Conservation (phyloP, 2,888 invertebrate species). For the Drosophila flavopinicola region DNA sequence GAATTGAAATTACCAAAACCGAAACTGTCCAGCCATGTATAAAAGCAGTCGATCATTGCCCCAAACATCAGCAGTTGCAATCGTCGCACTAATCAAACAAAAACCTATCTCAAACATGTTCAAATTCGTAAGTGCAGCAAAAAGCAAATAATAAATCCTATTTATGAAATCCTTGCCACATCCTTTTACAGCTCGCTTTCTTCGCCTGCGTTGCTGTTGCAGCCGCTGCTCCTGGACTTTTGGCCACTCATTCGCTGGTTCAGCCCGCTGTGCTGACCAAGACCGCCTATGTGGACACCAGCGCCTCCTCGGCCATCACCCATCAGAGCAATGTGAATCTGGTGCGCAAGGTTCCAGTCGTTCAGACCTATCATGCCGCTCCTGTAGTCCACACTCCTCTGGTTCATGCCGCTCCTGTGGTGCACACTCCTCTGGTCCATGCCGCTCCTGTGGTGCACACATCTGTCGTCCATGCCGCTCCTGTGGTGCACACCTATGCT, state of each 20-base stretch:
- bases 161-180: background rate
- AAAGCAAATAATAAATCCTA: background rate
- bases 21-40: conserved; percentile 50
- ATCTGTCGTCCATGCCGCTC: conserved; percentile 51
- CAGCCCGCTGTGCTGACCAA: conserved; percentile 80
- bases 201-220: conserved; percentile 86
- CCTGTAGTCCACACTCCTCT: conserved; percentile 33
- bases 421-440: conserved; percentile 59
- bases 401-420: conserved; percentile 47
- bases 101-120: conserved; percentile 77
- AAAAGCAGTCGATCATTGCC: conserved; percentile 54
- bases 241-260: conserved; percentile 76
- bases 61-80: conserved; percentile 75
- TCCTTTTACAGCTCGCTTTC: conserved; percentile 85
- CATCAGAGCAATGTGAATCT: conserved; percentile 86
- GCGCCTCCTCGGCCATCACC: conserved; percentile 85
- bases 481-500: conserved; percentile 54
- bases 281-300: conserved; percentile 79
- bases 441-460: conserved; percentile 51
- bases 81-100: conserved; percentile 53
- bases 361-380: conserved; percentile 52
- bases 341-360: conserved; percentile 84
- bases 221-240: conserved; percentile 82
- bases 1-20: conserved; percentile 51
- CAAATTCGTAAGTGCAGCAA: conserved; percentile 82